Conservation (phyloP, 2,888 invertebrate species). For the Protophormia terraenovae region DNA sequence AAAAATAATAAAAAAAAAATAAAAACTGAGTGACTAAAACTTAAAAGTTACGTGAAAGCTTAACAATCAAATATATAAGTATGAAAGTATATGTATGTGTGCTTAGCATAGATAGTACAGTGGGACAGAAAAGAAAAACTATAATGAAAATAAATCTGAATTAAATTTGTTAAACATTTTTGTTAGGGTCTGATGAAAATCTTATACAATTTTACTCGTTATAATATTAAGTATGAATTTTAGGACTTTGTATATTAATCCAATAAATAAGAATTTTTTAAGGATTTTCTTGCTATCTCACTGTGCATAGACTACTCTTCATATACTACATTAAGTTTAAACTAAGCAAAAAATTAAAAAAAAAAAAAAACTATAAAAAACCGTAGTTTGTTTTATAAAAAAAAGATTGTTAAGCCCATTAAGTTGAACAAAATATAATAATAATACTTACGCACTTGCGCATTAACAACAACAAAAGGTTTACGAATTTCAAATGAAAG, state of each 20-base stretch:
- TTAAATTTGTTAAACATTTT: too few species aligned
- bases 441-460: conserved; percentile 50
- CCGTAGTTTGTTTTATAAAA: conserved; percentile 21
- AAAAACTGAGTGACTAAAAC: conserved; percentile 42
- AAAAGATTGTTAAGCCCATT: conserved; percentile 38
- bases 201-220: too few species aligned
- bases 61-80: conserved; percentile 14
- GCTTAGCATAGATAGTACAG: not conserved
- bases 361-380: conserved; percentile 1
- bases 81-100: not conserved
- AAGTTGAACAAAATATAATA: conserved; percentile 29
- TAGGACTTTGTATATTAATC: too few species aligned
- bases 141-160: not conserved
- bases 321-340: not conserved
- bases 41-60: conserved; percentile 77
- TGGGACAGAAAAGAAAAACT: not conserved
- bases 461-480: not conserved
- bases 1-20: conserved; percentile 45
- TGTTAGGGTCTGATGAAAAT: too few species aligned
- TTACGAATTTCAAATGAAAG: conserved; percentile 43
- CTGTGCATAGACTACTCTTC: not conserved
- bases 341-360: not conserved
- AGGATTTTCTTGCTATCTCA: not conserved
- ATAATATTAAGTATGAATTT: too few species aligned
- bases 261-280: too few species aligned